These are phyloP conservation scores for Corbicula japonica DNA, from an alignment of 2,888 invertebrate species.

Conservation along the genomic window DNA sequence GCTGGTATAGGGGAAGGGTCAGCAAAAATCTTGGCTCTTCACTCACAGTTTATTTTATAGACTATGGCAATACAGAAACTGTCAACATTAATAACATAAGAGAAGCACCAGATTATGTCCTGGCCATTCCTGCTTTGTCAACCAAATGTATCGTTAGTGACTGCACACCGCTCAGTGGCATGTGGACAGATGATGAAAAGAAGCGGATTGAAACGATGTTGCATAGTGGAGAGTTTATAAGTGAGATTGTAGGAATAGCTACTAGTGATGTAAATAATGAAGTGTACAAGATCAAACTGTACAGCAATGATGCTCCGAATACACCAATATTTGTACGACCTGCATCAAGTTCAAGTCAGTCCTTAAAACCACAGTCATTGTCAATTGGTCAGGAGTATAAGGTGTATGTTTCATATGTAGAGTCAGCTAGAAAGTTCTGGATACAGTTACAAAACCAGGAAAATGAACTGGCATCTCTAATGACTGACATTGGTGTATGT, in stretches of 20 bases:
- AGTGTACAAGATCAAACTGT: conserved; percentile 51
- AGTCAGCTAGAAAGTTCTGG: conserved; percentile 71
- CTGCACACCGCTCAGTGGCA: conserved; percentile 52
- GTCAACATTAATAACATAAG: conserved; percentile 71
- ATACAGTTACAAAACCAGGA: conserved; percentile 69
- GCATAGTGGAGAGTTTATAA: conserved; percentile 66
- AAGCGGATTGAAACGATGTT: conserved; percentile 60
- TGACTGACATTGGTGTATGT: conserved; percentile 67
- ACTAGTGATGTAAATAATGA: conserved; percentile 22
- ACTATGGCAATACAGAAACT: conserved; percentile 84
- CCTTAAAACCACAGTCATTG: conserved; percentile 41
- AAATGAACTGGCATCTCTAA: conserved; percentile 64
- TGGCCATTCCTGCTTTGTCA: conserved; percentile 76
- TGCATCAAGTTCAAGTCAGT: conserved; percentile 43
- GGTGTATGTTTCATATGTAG: conserved; percentile 68
- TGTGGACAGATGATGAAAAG: conserved; percentile 58
- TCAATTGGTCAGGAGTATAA: conserved; percentile 52
- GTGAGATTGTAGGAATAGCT: conserved; percentile 54
- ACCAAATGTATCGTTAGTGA: conserved; percentile 74
- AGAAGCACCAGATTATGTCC: conserved; percentile 73
- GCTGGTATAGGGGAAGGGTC: conserved; percentile 81
- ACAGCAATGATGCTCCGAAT: conserved; percentile 48
- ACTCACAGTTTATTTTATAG: conserved; percentile 81
- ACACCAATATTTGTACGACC: conserved; percentile 64
- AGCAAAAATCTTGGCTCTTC: conserved; percentile 41